Evolutionary conservation across 2,113 vertebrate species (phyloP).

Genomic region (Oxyruncus cristatus): DNA sequence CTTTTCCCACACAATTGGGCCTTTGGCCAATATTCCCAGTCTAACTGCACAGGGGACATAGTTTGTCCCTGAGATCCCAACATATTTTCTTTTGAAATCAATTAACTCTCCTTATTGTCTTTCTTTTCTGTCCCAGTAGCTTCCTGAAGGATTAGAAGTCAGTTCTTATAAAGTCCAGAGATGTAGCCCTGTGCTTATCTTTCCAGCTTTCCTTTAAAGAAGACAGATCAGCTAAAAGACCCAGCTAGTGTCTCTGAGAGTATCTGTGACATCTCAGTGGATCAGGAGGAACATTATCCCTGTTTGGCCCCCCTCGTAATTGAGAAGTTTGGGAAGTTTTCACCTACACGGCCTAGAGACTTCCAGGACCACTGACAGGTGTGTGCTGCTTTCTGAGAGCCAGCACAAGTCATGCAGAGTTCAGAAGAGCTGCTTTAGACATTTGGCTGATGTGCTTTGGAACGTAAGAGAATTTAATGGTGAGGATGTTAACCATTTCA

Average conservation of each 20-base stretch:
- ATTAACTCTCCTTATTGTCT: background rate
- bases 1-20: background rate
- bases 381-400: background rate
- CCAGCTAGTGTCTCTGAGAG: background rate
- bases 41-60: background rate
- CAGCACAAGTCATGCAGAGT: background rate
- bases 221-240: background rate
- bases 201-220: background rate
- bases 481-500: background rate
- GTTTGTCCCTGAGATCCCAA: background rate
- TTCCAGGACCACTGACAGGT: background rate
- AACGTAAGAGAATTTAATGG: fast-evolving
- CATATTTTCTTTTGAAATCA: background rate
- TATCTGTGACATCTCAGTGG: background rate
- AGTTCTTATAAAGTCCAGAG: background rate
- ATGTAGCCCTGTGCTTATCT: background rate
- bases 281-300: background rate
- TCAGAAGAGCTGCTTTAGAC: background rate
- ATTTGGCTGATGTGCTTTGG: background rate
- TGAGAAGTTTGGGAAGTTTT: background rate
- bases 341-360: fast-evolving
- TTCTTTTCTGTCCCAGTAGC: background rate
- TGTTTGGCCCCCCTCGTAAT: background rate
- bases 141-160: background rate
- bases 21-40: background rate